phyloP scores from a whole-genome alignment of 1,140 invertebrate genomes.

The Leptopilina clavipes region DNA sequence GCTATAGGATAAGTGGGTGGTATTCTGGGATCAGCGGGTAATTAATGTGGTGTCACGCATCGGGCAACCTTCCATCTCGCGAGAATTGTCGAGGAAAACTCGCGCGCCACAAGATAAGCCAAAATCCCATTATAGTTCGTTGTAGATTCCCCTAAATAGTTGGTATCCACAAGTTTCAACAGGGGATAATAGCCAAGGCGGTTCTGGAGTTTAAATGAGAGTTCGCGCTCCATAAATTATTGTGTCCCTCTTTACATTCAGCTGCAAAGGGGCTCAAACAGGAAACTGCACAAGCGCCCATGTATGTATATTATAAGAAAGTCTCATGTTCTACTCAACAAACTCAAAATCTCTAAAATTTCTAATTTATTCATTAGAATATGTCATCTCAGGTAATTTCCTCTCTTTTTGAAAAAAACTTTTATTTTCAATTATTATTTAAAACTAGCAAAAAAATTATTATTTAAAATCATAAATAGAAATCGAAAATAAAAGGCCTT shows the following conservation, averaged over 20 bases:
- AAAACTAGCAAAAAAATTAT: too few relatives aligned
- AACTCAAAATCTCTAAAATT: not conserved
- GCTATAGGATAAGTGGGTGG: not conserved
- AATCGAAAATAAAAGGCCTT: too few relatives aligned
- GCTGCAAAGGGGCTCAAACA: not conserved
- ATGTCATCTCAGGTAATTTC: not conserved
- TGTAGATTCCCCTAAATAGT: conserved; percentile 61
- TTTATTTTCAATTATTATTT: too few relatives aligned
- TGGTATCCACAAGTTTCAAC: conserved; percentile 59
- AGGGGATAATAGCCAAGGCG: conserved; percentile 54
- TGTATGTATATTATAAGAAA: not conserved
- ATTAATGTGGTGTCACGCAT: conserved; percentile 60
- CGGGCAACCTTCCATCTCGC: conserved; percentile 53
- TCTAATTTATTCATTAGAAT: not conserved
- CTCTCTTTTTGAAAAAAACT: too few relatives aligned
- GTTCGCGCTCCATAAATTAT: conserved; percentile 66
- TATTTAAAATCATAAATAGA: too few relatives aligned
- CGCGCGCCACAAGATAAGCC: conserved; percentile 55
- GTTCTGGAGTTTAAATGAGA: conserved; percentile 64
- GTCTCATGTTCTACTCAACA: not conserved
- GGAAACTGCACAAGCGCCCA: not conserved
- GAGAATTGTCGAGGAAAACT: conserved; percentile 47
- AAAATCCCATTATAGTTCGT: conserved; percentile 60
- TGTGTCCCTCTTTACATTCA: conserved; percentile 42
- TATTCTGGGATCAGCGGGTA: conserved; percentile 46